Percentiles rank a stretch among this genome's conserved stretches.
phyloP scores from a whole-genome alignment of 2,113 vertebrate species.

The Hemiscyllium ocellatum region DNA sequence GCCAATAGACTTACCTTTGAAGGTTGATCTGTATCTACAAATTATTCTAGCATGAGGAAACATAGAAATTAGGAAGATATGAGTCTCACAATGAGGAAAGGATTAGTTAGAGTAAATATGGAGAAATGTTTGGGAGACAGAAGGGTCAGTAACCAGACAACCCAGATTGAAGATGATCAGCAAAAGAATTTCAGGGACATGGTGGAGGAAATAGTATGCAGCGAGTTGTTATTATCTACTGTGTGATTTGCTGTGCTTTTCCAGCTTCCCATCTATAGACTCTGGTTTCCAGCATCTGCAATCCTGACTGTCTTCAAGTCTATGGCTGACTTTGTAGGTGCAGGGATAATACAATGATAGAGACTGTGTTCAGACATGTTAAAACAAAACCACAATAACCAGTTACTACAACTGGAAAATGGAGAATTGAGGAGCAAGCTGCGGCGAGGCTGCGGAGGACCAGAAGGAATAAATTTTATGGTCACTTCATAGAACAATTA shows the following conservation, averaged over 20 bases:
- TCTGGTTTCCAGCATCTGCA: too few species aligned
- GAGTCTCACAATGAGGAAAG: background rate
- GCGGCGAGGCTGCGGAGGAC: background rate
- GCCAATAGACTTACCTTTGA: background rate
- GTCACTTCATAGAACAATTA: background rate
- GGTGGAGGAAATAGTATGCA: too few species aligned
- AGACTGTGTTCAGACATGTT: background rate
- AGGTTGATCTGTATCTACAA: background rate
- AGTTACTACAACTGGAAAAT: background rate
- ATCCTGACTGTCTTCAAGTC: too few species aligned
- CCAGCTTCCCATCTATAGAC: too few species aligned
- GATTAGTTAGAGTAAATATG: too few species aligned
- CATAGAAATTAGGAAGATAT: background rate
- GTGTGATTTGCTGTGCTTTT: too few species aligned
- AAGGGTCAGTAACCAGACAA: background rate
- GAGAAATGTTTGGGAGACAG: too few species aligned
- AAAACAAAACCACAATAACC: background rate
- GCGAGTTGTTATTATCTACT: too few species aligned
- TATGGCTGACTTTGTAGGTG: background rate
- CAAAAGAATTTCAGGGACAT: background rate
- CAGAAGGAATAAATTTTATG: background rate
- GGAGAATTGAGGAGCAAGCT: background rate
- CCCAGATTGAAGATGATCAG: background rate
- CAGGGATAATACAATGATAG: background rate
- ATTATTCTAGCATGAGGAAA: background rate